Evolutionary conservation across 2,797 vertebrate species (phyloP).

Genomic region (Sarcoramphus papa): DNA sequence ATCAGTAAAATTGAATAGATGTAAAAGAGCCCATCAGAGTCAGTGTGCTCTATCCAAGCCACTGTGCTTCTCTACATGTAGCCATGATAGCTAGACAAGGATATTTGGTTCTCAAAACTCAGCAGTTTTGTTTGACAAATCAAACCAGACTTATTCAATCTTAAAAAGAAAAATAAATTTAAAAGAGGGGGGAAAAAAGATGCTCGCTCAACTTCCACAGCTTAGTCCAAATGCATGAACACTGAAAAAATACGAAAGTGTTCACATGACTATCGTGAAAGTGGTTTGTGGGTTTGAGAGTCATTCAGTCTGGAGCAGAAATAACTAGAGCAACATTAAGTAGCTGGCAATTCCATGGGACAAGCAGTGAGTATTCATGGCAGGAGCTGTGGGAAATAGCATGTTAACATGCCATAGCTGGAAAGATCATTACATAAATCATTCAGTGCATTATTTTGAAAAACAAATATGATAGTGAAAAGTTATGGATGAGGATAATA

Average conservation of each 20-base stretch:
- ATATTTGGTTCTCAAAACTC: background rate
- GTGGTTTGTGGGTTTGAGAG: background rate
- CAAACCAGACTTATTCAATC: background rate
- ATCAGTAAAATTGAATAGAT: background rate
- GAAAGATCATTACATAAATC: background rate
- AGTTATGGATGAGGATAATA: background rate
- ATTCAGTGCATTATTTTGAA: background rate
- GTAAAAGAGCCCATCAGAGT: background rate
- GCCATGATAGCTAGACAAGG: background rate
- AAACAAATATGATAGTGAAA: background rate
- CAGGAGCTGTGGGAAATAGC: background rate
- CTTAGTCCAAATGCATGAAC: background rate
- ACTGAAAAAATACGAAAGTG: background rate
- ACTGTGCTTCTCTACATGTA: background rate
- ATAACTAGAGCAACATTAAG: background rate
- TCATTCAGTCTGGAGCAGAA: background rate
- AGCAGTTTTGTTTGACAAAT: background rate
- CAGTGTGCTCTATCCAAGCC: background rate
- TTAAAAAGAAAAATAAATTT: background rate
- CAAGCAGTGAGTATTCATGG: background rate
- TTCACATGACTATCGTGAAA: background rate
- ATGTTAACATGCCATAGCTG: background rate
- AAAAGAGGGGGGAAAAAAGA: too few relatives aligned
- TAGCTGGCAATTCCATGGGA: background rate
- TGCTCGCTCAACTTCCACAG: fast-evolving